Base-by-base conservation (phyloP, 1,140 invertebrate genomes). In the Aricia agestis region DNA sequence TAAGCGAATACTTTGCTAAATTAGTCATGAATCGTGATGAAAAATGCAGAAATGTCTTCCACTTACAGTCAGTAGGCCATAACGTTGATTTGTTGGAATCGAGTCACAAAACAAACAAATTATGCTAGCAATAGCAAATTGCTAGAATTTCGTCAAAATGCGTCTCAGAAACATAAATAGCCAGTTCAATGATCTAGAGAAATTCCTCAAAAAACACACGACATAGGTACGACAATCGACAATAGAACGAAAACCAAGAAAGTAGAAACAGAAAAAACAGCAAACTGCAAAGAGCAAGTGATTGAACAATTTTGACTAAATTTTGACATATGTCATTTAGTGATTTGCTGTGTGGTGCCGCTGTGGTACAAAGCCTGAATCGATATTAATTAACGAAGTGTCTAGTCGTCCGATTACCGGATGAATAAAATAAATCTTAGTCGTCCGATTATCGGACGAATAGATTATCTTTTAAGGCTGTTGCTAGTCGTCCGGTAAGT, bases 11-110 rank as follows among this genome's bases (percentile, higher is more conserved):
- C 1, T 52, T 1, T 13, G 9, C 45, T 52, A 4, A 52, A 52
- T 52, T 13, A 13, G 36, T 36, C 36, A 36, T 7, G 36, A 36
- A 36, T 36, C 36, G 41, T 63, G 15, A 69, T 59, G 58, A 69
- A 61, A 63, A 61, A 69, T 41, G 61, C 58, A 69, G 71, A 69
- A 80, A 76, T 77, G 79, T 74, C 77, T 74, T 68, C 75, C 71
- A 80, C 78, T 78, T 80, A 80, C 78, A 79, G 73, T 78, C 77
- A 78, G 78, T 78, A 73, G 75, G 73, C 75, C 78, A 80, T 80
- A 73, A 77, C 75, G 73, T 58, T 72, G 65, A 57, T 67, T 52
- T 65, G 69, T 74, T 69, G 58, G 59, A 70, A 70, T 63, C 61
- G 42, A 59, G 59, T 25, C 59, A 19, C 59, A 63, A 63, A 25